These are phyloP conservation scores for Psilopogon haemacephalus DNA, from an alignment of 2,113 vertebrate species.

Conservation along the genomic window DNA sequence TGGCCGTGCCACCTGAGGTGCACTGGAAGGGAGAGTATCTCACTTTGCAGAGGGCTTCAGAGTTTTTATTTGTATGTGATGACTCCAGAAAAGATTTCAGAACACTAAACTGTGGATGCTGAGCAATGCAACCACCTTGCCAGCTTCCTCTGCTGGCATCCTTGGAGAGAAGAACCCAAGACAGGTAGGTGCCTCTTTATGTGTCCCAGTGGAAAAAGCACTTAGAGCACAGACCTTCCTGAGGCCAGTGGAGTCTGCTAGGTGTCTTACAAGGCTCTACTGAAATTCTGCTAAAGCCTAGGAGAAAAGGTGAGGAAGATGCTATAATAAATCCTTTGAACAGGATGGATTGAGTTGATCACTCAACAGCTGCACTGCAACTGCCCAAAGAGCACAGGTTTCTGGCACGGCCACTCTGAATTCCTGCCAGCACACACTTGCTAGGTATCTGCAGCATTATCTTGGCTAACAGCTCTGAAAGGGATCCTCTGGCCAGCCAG, in stretches of 20 bases:
- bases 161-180: background rate
- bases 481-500: background rate
- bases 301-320: background rate
- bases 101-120: background rate
- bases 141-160: background rate
- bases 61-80: background rate
- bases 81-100: background rate
- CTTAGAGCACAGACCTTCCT: background rate
- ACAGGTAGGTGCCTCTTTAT: background rate
- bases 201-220: background rate
- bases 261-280: background rate
- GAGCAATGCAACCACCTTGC: background rate
- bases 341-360: background rate
- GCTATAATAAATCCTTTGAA: background rate
- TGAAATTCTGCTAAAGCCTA: background rate
- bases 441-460: constrained; percentile 25
- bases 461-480: constrained; percentile 44
- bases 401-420: constrained; percentile 17
- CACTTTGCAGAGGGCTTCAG: background rate
- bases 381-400: constrained; percentile 34
- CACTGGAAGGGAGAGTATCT: background rate
- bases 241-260: background rate
- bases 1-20: background rate
- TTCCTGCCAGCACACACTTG: constrained; percentile 29
- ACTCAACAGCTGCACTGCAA: constrained; percentile 44